Base-by-base conservation (phyloP, 2,888 invertebrate genomes). In the Protonemura montana region DNA sequence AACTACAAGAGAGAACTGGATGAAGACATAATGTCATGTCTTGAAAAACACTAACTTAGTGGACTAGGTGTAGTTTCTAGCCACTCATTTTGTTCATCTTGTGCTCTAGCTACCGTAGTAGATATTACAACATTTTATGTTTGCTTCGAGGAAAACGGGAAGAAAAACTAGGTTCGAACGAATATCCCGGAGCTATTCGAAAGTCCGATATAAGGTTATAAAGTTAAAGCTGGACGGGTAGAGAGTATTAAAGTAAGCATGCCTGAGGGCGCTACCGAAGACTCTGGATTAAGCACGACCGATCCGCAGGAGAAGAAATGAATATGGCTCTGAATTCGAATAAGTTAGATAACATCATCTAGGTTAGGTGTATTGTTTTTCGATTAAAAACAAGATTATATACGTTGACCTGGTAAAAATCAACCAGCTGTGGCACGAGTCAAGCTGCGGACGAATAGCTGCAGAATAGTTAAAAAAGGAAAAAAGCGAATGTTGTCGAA, bases 101-200 rank as follows among this genome's bases (percentile, higher is more conserved):
- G 13, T 59, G 59, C 13, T 10, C 59, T 59, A 21, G 59, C 59
- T 59, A 21, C 59, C 21, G 21, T 7, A 59, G 59, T 21, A 59
- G 16, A 59, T 59, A 59, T 59, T 59, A 59, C 59, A 59, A 59
- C 59, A 59, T 59, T 59, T 59, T 59, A 59, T 59, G 59, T 59
- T 59, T 2, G 59, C 59, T 59, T 59, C 6, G 59, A 59, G 21
- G 16, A 21, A 21, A 59, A 59, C 13, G 59, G 16, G 59, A 10
- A 21, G 59, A 59, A 59, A 59, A 59, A 59, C 59, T 13, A 59
- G 59, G 16, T 59, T 59, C 59, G 59, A 59, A 59, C 59, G 59
- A 59, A 59, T 59, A 59, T 59, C 59, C 59, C 21, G 59, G 59
- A 59, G 59, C 59, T 59, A 59, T 59, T 59, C 59, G 59, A 59